phyloP scores from a whole-genome alignment of 2,888 invertebrate species.

The Drosophila subquinaria region DNA sequence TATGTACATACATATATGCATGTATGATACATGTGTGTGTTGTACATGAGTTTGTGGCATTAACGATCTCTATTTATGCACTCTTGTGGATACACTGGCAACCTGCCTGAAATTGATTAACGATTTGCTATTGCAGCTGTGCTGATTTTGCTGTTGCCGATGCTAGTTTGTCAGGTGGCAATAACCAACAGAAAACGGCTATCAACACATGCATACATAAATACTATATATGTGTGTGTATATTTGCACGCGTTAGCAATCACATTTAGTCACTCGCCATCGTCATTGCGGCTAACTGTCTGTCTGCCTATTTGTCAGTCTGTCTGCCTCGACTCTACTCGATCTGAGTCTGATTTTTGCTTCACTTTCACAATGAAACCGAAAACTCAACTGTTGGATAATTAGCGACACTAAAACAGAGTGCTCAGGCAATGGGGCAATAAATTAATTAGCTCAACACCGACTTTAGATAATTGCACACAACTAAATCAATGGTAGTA shows the following conservation, averaged over 20 bases:
- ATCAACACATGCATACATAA: conserved; percentile 14
- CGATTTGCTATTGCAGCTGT: conserved; percentile 60
- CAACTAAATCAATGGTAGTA: conserved; percentile 26
- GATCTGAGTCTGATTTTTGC: conserved; percentile 49
- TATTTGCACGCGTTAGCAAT: conserved; percentile 47
- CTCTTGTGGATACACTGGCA: conserved; percentile 34
- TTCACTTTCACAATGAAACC: conserved; percentile 68
- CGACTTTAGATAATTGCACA: conserved; percentile 47
- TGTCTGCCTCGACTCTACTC: conserved; percentile 2
- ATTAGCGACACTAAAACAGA: conserved; percentile 70
- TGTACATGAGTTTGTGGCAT: conserved; percentile 11
- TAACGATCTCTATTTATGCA: conserved; percentile 52
- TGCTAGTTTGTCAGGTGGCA: conserved; percentile 51
- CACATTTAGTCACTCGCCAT: conserved; percentile 50
- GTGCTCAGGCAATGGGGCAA: conserved; percentile 62
- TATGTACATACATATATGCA: background rate
- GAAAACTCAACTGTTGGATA: conserved; percentile 62
- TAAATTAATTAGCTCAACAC: conserved; percentile 63
- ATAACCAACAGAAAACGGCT: conserved; percentile 45
- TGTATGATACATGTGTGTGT: background rate
- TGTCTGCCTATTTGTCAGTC: conserved; percentile 7
- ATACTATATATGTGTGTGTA: background rate
- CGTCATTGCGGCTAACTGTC: conserved; percentile 26
- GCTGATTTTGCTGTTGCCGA: conserved; percentile 36
- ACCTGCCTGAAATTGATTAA: conserved; percentile 62